A percentile compares a stretch with the other conserved stretches of the same genome.
Conservation (phyloP, 2,113 vertebrate genomes). For the Mobula birostris region DNA sequence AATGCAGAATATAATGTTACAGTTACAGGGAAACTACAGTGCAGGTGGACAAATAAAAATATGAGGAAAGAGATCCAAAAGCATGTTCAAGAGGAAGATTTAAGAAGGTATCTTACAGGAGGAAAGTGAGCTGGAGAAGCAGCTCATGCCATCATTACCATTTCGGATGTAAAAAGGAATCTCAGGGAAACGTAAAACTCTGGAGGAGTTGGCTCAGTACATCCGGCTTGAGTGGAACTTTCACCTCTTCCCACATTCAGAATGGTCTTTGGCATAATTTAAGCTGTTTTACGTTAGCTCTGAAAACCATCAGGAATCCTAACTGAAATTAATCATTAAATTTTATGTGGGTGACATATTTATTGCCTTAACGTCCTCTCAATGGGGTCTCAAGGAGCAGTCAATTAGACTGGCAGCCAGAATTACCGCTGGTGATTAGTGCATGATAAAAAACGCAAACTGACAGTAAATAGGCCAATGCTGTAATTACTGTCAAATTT, state of each 20-base stretch:
- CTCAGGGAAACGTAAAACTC: no score
- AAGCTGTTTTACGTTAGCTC: neutral
- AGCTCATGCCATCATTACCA: no score
- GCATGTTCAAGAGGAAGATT: no score
- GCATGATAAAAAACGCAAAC: neutral
- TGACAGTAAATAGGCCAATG: slow-evolving; percentile 18
- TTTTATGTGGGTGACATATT: slow-evolving; percentile 25
- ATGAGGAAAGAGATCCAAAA: no score
- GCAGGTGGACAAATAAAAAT: no score
- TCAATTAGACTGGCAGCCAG: slow-evolving; percentile 13
- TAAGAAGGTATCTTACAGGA: no score
- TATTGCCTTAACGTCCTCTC: slow-evolving; percentile 11
- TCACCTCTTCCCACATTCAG: neutral
- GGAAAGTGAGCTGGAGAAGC: no score
- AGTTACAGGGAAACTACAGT: no score
- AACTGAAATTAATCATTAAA: slow-evolving; percentile 16
- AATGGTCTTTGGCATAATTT: neutral
- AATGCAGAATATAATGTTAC: no score
- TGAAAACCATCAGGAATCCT: slow-evolving; percentile 7
- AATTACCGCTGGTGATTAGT: slow-evolving; percentile 22
- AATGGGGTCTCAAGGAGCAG: neutral
- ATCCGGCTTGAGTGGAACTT: neutral
- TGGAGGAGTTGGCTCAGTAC: neutral
- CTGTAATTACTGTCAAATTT: slow-evolving; percentile 33
- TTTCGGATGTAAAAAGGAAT: no score